A percentile compares a stretch with the other conserved stretches of the same genome.
Conservation (phyloP, 1,140 invertebrate genomes). For the Anastrepha obliqua region DNA sequence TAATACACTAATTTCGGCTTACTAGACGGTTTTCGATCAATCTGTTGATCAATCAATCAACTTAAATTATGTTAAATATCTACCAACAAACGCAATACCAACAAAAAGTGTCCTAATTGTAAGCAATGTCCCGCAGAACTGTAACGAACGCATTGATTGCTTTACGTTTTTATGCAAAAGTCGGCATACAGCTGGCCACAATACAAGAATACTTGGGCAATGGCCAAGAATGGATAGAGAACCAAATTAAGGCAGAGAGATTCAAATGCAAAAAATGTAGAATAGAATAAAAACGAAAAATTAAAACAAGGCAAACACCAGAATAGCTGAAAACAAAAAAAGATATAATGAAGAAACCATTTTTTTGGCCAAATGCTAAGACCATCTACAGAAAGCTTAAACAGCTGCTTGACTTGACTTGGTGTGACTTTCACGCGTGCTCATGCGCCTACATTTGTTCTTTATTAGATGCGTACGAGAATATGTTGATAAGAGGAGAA, state of each 20-base stretch:
- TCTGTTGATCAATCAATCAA: slow-evolving; percentile 6
- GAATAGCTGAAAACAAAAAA: slow-evolving; percentile 14
- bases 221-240: slow-evolving; percentile 32
- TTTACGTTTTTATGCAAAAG: slow-evolving; percentile 56
- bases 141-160: slow-evolving; percentile 26
- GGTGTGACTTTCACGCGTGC: slow-evolving; percentile 37
- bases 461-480: neutral
- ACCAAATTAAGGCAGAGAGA: neutral
- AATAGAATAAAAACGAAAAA: neutral
- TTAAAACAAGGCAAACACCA: neutral
- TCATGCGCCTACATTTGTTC: slow-evolving; percentile 8
- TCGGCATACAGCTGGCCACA: neutral
- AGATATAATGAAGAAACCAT: neutral
- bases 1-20: too few relatives aligned
- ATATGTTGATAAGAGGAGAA: neutral
- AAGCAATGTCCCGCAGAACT: slow-evolving; percentile 56
- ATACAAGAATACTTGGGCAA: neutral
- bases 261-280: neutral
- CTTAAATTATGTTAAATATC: slow-evolving; percentile 38
- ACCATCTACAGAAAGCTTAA: neutral
- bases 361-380: neutral
- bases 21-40: neutral
- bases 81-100: neutral
- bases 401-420: neutral
- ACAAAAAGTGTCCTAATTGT: slow-evolving; percentile 54